Base-by-base conservation (phyloP, 2,113 vertebrate species). In the Semicossyphus pulcher region DNA sequence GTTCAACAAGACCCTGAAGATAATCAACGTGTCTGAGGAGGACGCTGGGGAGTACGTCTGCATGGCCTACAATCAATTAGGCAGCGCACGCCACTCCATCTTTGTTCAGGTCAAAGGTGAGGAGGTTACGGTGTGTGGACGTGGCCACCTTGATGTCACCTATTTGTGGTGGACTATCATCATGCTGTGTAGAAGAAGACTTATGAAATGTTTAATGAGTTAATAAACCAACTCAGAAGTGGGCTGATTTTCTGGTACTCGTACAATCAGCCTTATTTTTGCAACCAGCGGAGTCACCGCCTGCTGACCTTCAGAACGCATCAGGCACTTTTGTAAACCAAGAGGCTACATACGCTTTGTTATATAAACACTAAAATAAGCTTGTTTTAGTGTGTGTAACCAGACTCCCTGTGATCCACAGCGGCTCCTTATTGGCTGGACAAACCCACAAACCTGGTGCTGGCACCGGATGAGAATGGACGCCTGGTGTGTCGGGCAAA, bases 361-460 rank as follows among this genome's bases (percentile, higher is more conserved):
- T n/a, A n/a, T n/a, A n/a, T n/a, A n/a, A n/a, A n/a, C n/a, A n/a
- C n/a, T n/a, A n/a, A n/a, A n/a, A n/a, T n/a, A n/a, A n/a, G n/a
- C 31, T 9, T 36, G 9, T 36, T 36, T 10, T 9, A 29, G 20
- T 37, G 15, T 45, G 18, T 48, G 39, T 67, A 16, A 72, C 58
- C 4, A 26, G 28, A 28, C 16, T 29, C 2, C 21, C 12, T 62
- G 5, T 78, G 42, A 67, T 61, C 36, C 15, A 64, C 76, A 99
- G 97, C 97, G 87, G 96, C 97, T 78, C 98, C 97, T 0, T 99
- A 97, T 75, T 99, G 98, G 98, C 84, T 99, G 76, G 96, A 97
- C 2, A 95, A 96, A 69, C 97, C 98, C 1, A 89, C 95, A 29
- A 97, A 99, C 78, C 93, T 97, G 39, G 96, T 99, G 53, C 92